These are phyloP conservation scores for Araneus ventricosus DNA, from an alignment of 1,140 invertebrate species.

Conservation along the genomic window DNA sequence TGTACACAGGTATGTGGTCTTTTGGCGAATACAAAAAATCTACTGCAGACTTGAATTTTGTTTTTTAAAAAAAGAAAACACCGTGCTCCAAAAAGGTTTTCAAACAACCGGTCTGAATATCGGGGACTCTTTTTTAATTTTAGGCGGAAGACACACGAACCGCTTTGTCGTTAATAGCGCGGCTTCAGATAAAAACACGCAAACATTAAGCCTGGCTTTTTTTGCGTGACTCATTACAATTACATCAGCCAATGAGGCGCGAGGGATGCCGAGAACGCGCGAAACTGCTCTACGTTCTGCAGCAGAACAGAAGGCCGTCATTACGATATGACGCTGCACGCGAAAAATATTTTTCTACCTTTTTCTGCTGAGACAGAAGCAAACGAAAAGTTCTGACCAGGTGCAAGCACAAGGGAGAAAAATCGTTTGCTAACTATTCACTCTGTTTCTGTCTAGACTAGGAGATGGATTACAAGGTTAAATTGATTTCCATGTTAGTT, in stretches of 20 bases:
- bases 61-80: not conserved
- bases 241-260: slow-evolving; percentile 65
- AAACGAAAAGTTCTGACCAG: slow-evolving; percentile 36
- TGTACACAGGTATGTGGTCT: not conserved
- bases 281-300: slow-evolving; percentile 42
- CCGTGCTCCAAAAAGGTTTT: not conserved
- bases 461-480: slow-evolving; percentile 57
- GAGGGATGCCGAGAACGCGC: slow-evolving; percentile 40
- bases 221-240: slow-evolving; percentile 67
- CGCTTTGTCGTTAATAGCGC: slow-evolving; percentile 33
- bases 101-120: not conserved
- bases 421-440: slow-evolving; percentile 31
- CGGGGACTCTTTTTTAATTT: not conserved
- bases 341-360: slow-evolving; percentile 39
- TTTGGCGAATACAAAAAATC: not conserved
- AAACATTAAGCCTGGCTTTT: slow-evolving; percentile 28
- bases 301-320: slow-evolving; percentile 37
- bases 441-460: slow-evolving; percentile 51
- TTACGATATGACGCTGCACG: slow-evolving; percentile 43
- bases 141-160: slow-evolving; percentile 7
- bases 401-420: slow-evolving; percentile 27
- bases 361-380: not conserved
- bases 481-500: slow-evolving; percentile 44
- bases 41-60: not conserved
- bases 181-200: slow-evolving; percentile 47